Percentiles rank a stretch among this genome's conserved stretches.
These are phyloP conservation scores for Acanthiza pusilla DNA, from an alignment of 2,797 vertebrate species.

Conservation along the genomic window DNA sequence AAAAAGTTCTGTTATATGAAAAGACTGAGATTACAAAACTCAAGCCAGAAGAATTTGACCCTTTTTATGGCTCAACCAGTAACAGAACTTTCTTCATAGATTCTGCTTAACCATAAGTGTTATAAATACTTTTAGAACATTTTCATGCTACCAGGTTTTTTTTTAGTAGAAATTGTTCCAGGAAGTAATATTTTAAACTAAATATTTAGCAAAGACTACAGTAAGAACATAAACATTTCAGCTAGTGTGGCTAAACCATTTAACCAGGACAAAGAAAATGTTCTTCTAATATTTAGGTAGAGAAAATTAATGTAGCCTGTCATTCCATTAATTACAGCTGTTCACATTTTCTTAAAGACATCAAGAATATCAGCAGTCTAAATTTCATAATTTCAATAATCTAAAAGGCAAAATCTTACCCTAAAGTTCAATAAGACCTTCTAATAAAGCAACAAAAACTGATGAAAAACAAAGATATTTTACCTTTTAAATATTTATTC, in stretches of 20 bases:
- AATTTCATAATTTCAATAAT: neutral
- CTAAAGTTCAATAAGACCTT: neutral
- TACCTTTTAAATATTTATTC: neutral
- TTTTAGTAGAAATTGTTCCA: neutral
- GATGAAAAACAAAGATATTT: neutral
- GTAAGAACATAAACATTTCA: neutral
- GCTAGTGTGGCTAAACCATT: neutral
- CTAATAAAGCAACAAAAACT: neutral
- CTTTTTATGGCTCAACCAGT: neutral
- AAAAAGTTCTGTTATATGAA: neutral
- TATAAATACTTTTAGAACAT: neutral
- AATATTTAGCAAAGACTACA: neutral
- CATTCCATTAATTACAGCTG: neutral
- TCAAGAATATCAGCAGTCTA: neutral
- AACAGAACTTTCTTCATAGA: neutral
- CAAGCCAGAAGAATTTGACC: neutral
- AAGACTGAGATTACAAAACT: neutral
- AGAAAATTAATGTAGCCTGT: neutral
- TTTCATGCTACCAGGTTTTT: neutral
- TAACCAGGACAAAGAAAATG: neutral
- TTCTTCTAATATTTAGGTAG: neutral
- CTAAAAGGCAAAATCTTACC: neutral
- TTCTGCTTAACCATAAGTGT: neutral
- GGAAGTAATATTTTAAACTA: neutral
- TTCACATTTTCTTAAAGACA: neutral